phyloP scores from a whole-genome alignment of 2,797 vertebrate species.

The Furcifer pardalis region DNA sequence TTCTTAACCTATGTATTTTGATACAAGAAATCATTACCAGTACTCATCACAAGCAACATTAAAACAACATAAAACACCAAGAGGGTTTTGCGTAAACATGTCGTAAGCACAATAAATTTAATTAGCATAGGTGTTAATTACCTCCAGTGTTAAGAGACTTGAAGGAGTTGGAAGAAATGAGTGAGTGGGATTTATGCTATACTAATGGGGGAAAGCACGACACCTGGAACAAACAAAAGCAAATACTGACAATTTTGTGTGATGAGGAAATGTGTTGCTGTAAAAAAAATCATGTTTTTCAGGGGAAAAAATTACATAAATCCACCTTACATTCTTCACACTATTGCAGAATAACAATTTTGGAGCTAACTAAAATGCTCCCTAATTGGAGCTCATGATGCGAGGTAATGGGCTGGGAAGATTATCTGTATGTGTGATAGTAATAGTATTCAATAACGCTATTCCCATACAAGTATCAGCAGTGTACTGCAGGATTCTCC shows the following conservation, averaged over 20 bases:
- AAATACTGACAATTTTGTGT: background rate
- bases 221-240: background rate
- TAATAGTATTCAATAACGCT: background rate
- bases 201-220: background rate
- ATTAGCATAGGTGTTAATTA: slow-evolving; percentile 27
- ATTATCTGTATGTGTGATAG: background rate
- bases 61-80: slow-evolving; percentile 17
- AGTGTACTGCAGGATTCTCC: background rate
- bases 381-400: background rate
- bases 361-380: background rate
- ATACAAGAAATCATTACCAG: background rate
- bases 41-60: background rate
- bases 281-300: background rate
- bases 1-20: background rate
- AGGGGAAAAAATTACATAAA: background rate
- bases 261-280: background rate
- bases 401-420: background rate
- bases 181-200: slow-evolving; percentile 2
- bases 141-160: slow-evolving; percentile 25
- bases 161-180: slow-evolving; percentile 8
- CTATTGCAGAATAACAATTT: background rate
- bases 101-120: slow-evolving; percentile 28
- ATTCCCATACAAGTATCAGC: background rate
- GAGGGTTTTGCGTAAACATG: background rate
- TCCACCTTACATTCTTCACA: background rate